Evolutionary conservation across 2,797 vertebrate genomes (phyloP), one percentile per base, ranked within the genome.

Genomic region (Typhlichthys eigenmanni): DNA sequence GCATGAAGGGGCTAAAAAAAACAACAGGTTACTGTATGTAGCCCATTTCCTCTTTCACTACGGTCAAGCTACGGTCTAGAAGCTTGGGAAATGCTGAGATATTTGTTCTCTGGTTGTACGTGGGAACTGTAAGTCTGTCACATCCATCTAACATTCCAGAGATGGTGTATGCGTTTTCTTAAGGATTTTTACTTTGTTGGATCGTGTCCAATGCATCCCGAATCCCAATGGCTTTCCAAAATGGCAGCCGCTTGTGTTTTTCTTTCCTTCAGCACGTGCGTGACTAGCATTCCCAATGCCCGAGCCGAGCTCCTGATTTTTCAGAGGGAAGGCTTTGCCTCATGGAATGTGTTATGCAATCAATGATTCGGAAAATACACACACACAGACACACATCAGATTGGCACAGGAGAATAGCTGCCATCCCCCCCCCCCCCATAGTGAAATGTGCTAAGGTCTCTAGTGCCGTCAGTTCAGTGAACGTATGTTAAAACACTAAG

Each of bases 1-100:
- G 87, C 85, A 88, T 91, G 87, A 87, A 84, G 86, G 84, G 88
- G 85, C 92, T 93, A 90, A 83, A 90, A 92, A 90, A 92, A 89
- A 92, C 84, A 91, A 87, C 66, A 85, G 58, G 85, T 90, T 85
- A 19, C 19, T 19, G 19, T 19, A 90, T 78, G 86, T 72, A 87
- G 62, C 49, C 81, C 65, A 75, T 46, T 50, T 29, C 60, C 61
- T 54, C 72, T 79, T 65, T 73, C 34, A 34, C 34, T 34, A 5
- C 7, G 34, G 34, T n/a, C 9, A 17, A 38, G 47, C 47, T 43
- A 50, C 47, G 29, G 51, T 29, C 48, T 62, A 29, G 16, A 13
- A 16, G 10, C 34, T 7, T 45, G 54, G 10, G 53, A 75, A 77
- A 52, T 43, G 46, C 9, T 55, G 32, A 46, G 17, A 72, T 34